Evolutionary conservation across 2,888 invertebrate genomes (phyloP).

Genomic region (Copidosoma aretas): DNA sequence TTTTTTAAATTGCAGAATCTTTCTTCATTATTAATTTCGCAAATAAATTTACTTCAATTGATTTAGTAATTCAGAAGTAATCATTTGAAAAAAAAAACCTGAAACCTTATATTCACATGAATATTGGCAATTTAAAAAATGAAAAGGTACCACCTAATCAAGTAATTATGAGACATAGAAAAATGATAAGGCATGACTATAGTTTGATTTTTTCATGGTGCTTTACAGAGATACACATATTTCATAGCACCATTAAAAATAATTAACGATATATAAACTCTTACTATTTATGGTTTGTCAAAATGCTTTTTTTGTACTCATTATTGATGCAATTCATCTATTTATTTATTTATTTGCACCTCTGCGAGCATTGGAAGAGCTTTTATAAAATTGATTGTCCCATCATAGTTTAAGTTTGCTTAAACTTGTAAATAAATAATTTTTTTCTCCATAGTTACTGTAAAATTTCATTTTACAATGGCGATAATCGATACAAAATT

Average conservation of each 20-base stretch:
- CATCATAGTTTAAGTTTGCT: constrained; percentile 21
- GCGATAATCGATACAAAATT: not conserved
- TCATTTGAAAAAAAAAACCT: too few species aligned
- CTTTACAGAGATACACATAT: constrained; percentile 49
- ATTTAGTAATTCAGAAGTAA: too few species aligned
- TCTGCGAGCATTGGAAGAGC: constrained; percentile 9
- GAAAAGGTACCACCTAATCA: constrained; percentile 9
- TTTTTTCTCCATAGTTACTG: constrained; percentile 12
- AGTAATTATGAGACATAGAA: constrained; percentile 26
- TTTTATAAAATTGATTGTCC: constrained; percentile 26
- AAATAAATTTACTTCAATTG: too few species aligned
- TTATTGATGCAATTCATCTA: constrained; percentile 34
- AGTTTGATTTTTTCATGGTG: constrained; percentile 49
- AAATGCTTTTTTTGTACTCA: constrained; percentile 48
- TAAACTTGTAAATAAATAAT: constrained; percentile 33
- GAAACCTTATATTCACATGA: too few species aligned
- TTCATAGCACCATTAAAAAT: constrained; percentile 50
- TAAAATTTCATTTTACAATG: constrained; percentile 27
- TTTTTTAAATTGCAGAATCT: too few species aligned
- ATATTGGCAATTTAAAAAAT: constrained; percentile 5
- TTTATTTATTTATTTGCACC: constrained; percentile 24
- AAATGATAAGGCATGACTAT: constrained; percentile 44
- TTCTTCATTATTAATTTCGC: too few species aligned
- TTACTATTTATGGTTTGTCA: constrained; percentile 29
- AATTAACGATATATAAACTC: constrained; percentile 26